Evolutionary conservation across 2,888 invertebrate genomes (phyloP).

Genomic region (Anaspis maculata): DNA sequence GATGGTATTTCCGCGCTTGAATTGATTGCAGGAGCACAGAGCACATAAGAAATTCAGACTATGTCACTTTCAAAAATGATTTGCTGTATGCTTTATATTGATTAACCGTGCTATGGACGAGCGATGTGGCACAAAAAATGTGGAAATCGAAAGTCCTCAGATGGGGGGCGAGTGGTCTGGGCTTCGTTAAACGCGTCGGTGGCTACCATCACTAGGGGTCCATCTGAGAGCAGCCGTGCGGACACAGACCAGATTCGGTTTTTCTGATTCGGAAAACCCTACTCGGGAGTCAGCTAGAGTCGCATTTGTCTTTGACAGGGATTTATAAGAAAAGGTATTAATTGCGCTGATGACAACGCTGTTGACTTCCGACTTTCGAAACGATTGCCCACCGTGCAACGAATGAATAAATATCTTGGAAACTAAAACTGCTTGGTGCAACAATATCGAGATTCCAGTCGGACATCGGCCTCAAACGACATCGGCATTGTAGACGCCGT

Average conservation of each 20-base stretch:
- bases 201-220: constrained; percentile 16
- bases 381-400: constrained; percentile 9
- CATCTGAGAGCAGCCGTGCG: constrained; percentile 32
- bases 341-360: constrained; percentile 23
- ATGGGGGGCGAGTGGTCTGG: constrained; percentile 7
- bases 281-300: constrained; percentile 18
- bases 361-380: constrained; percentile 13
- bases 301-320: constrained; percentile 33
- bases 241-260: constrained; percentile 32
- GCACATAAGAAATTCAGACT: too few species aligned
- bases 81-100: too few species aligned
- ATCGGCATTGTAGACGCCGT: too few species aligned
- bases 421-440: too few species aligned
- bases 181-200: constrained; percentile 30
- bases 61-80: too few species aligned
- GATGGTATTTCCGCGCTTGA: too few species aligned
- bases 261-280: constrained; percentile 29
- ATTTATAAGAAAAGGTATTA: constrained; percentile 32
- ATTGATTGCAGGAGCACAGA: too few species aligned
- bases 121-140: too few species aligned
- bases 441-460: too few species aligned
- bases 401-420: constrained; percentile 11
- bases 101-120: too few species aligned
- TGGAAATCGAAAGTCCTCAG: constrained; percentile 11
- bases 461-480: too few species aligned